phyloP scores from a whole-genome alignment of 2,888 invertebrate species.

The Hypomecis atomaria region DNA sequence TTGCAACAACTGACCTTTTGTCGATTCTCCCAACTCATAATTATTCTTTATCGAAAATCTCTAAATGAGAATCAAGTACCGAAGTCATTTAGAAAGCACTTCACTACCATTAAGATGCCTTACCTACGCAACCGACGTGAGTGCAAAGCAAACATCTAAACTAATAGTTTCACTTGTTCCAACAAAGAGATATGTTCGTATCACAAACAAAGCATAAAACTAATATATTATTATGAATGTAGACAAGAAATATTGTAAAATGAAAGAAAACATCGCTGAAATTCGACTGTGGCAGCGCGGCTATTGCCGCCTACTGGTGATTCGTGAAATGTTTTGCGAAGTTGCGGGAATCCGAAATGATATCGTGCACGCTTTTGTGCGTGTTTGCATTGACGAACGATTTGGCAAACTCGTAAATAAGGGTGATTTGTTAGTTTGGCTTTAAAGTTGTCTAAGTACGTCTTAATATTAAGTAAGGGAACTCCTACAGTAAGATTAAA shows the following conservation, averaged over 20 bases:
- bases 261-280: conserved; percentile 48
- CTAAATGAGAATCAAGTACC: conserved; percentile 31
- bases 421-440: not conserved
- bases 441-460: too few relatives aligned
- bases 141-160: conserved; percentile 76
- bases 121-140: conserved; percentile 75
- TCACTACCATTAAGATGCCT: conserved; percentile 50
- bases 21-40: conserved; percentile 26
- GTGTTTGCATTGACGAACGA: conserved; percentile 60
- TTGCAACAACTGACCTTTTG: conserved; percentile 33
- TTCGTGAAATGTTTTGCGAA: conserved; percentile 59
- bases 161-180: conserved; percentile 64
- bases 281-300: conserved; percentile 49
- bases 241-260: conserved; percentile 45
- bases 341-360: conserved; percentile 54
- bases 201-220: conserved; percentile 55
- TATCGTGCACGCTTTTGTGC: conserved; percentile 57
- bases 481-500: too few relatives aligned
- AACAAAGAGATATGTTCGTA: conserved; percentile 55
- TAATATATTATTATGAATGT: conserved; percentile 49
- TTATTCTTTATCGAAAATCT: conserved; percentile 32
- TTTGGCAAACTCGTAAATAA: conserved; percentile 22
- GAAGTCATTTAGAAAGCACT: conserved; percentile 44
- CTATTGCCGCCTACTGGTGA: conserved; percentile 64
- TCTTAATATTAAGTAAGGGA: too few relatives aligned